Evolutionary conservation across 1,140 invertebrate genomes (phyloP).

Genomic region (Sitodiplosis mosellana): DNA sequence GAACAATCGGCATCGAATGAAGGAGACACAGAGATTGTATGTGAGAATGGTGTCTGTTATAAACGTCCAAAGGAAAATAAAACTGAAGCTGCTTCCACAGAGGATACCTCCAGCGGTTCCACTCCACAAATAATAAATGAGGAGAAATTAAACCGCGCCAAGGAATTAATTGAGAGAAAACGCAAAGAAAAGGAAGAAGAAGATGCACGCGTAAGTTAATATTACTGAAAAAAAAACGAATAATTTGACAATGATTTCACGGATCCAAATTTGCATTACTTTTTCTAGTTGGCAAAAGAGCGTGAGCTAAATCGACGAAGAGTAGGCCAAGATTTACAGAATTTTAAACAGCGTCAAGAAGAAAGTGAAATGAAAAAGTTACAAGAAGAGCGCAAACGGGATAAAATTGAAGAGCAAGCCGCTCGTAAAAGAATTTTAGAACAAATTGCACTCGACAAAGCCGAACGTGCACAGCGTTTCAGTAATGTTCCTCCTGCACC

Average conservation of each 20-base stretch:
- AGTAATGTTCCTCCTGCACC: slow-evolving; percentile 1
- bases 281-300: slow-evolving; percentile 31
- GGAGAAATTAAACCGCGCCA: slow-evolving; percentile 25
- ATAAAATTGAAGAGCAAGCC: slow-evolving; percentile 42
- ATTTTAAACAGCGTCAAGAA: slow-evolving; percentile 45
- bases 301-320: slow-evolving; percentile 52
- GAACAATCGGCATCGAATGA: slow-evolving; percentile 5
- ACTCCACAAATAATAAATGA: slow-evolving; percentile 6
- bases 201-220: slow-evolving; percentile 34
- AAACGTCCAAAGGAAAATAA: slow-evolving; percentile 3
- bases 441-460: slow-evolving; percentile 54
- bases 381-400: slow-evolving; percentile 37
- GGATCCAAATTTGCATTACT: neutral
- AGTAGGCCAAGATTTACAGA: slow-evolving; percentile 47
- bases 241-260: neutral
- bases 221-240: too few species aligned
- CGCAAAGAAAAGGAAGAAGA: slow-evolving; percentile 36
- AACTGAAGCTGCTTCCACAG: slow-evolving; percentile 3
- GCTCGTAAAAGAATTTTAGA: slow-evolving; percentile 44
- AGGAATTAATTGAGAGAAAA: slow-evolving; percentile 37
- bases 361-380: slow-evolving; percentile 50
- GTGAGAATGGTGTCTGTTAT: slow-evolving; percentile 27
- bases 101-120: neutral
- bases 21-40: slow-evolving; percentile 25
- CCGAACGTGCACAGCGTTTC: slow-evolving; percentile 28